Conservation (phyloP, 2,888 invertebrate species). For the Xestoiulus laeticollis region DNA sequence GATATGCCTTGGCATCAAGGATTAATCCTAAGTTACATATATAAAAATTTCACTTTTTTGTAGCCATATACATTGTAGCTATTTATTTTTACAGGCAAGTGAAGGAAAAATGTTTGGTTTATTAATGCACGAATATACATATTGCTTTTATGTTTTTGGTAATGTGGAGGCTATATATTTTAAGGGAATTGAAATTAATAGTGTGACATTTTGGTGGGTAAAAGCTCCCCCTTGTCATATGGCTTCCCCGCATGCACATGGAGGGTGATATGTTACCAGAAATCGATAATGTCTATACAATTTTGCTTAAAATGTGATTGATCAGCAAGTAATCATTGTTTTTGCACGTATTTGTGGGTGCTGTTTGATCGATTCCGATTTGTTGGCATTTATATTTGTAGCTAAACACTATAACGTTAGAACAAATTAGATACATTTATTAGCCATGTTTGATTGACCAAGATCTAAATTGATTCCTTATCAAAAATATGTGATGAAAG, state of each 20-base stretch:
- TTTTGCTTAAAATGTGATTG: slow-evolving; percentile 12
- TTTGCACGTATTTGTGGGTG: not conserved
- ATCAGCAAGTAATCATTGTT: not conserved
- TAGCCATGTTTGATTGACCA: not conserved
- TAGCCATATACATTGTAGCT: not conserved
- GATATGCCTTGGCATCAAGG: not conserved
- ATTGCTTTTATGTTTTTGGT: not conserved
- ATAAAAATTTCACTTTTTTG: not conserved
- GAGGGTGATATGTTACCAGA: not conserved
- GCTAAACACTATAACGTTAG: not conserved
- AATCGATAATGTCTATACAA: not conserved
- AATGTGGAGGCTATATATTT: not conserved
- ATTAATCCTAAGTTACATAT: not conserved
- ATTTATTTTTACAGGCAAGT: not conserved
- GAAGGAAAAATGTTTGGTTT: slow-evolving; percentile 5
- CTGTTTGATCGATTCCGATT: not conserved
- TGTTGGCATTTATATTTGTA: not conserved
- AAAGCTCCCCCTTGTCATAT: not conserved
- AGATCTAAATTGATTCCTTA: too few species aligned
- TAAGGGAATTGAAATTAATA: slow-evolving; percentile 23
- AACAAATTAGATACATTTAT: not conserved
- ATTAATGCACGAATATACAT: not conserved
- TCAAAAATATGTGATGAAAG: too few species aligned
- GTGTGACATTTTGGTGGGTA: not conserved
- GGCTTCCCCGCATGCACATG: not conserved